Percentiles rank a stretch among this genome's conserved stretches.
These are phyloP conservation scores for Tamias sibiricus DNA, from an alignment of 2,113 vertebrate species.

Conservation along the genomic window DNA sequence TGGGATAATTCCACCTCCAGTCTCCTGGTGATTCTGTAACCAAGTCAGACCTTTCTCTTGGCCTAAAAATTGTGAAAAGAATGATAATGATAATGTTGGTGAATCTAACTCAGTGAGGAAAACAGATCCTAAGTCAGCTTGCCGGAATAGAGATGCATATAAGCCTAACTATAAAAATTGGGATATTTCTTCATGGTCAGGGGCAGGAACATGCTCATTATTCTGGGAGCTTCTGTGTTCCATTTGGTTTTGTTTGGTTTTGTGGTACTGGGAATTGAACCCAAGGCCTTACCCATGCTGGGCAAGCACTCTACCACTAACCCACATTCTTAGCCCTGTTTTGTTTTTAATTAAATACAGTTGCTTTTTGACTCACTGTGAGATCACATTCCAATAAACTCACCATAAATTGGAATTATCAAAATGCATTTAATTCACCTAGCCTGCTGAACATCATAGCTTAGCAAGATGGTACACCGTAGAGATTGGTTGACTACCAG, in stretches of 20 bases:
- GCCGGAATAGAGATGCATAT: not conserved
- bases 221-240: not conserved
- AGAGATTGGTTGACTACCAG: too few relatives aligned
- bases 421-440: not conserved
- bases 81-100: not conserved
- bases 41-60: not conserved
- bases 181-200: not conserved
- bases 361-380: not conserved
- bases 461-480: not conserved
- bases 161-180: not conserved
- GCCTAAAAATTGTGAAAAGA: constrained; percentile 28
- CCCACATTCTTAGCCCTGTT: not conserved
- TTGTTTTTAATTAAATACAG: not conserved
- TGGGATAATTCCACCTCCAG: not conserved
- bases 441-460: too few relatives aligned
- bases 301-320: too few relatives aligned
- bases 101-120: not conserved
- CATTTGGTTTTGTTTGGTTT: too few relatives aligned
- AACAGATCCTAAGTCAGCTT: not conserved
- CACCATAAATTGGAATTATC: not conserved
- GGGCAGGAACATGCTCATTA: not conserved
- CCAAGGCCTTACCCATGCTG: too few relatives aligned
- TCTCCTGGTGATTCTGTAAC: not conserved
- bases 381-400: not conserved
- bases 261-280: too few relatives aligned